Base-by-base conservation (phyloP, 2,888 invertebrate genomes). In the Eugnorisma glareosa region DNA sequence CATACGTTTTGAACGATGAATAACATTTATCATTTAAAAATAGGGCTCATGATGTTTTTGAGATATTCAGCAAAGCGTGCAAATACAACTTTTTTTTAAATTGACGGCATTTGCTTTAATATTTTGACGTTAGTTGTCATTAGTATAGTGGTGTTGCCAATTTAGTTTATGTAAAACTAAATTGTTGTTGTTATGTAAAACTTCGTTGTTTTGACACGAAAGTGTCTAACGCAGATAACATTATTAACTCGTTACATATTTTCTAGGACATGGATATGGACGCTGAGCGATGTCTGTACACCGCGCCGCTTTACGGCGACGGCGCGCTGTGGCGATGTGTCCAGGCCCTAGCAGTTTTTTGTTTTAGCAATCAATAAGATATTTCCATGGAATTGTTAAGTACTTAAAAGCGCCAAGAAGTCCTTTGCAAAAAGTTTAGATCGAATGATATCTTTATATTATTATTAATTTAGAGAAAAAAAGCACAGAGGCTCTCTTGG, bases 21-120 rank as follows among this genome's bases (percentile, higher is more conserved):
- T 76, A 84, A 75, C 84, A 85, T 86, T 84, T 81, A 85, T 86
- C 74, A 72, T 73, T 67, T 45, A 18, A 59, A 86, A 67, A 67
- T 67, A 66, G 61, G 51, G 57, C 79, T 57, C 21, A 64, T 74
- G 66, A 64, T 57, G 51, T 73, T 79, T 72, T 48, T 67, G 70
- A 67, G 18, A 67, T 73, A 61, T 59, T 71, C 21, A 31, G 31
- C 59, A 31, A 54, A 76, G 21, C n/a, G 63, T 37, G 35, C 64
- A 72, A 75, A 68, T n/a, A n/a, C 45, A n/a, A 76, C 64, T 68
- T 73, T 66, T 78, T 85, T 86, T 78, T 18, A 76, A 85, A 80
- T 83, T 80, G 64, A 71, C 76, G 75, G 80, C 75, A 73, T 51
- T 67, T 43, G 7, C 64, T 31, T 73, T 63, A 51, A 21, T 64